Conservation (phyloP, 2,113 vertebrate genomes). For the Talpa occidentalis region DNA sequence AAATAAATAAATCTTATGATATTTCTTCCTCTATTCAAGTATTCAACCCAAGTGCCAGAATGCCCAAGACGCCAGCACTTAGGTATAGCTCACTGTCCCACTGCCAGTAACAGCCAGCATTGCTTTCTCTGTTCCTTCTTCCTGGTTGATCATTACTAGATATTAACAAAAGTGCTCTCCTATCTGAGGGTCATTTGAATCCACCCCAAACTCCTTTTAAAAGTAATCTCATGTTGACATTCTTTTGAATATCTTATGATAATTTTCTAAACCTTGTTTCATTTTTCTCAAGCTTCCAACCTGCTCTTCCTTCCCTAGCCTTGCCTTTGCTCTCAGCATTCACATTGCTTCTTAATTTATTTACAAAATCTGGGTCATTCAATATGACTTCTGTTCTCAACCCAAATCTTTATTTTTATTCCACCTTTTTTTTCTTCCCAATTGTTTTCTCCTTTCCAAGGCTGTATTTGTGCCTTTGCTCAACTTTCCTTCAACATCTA, state of each 20-base stretch:
- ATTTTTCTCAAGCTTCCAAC: not conserved
- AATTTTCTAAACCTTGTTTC: not conserved
- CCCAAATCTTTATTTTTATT: slow-evolving; percentile 7
- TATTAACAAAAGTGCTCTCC: not conserved
- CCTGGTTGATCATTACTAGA: not conserved
- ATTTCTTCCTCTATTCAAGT: not conserved
- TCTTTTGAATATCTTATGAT: not conserved
- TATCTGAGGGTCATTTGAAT: not conserved
- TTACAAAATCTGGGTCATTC: slow-evolving; percentile 29
- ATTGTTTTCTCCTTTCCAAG: not conserved
- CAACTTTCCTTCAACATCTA: slow-evolving; percentile 4
- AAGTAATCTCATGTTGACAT: not conserved
- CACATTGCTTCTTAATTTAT: not conserved
- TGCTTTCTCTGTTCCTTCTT: slow-evolving; percentile 23
- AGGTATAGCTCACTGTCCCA: not conserved
- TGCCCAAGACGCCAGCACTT: not conserved
- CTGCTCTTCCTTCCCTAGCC: not conserved
- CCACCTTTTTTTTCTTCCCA: not conserved
- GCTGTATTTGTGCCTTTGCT: not conserved
- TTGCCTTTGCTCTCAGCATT: not conserved
- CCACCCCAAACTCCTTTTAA: not conserved
- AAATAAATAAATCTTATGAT: slow-evolving; percentile 18
- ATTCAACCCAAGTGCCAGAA: not conserved
- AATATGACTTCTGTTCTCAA: not conserved
- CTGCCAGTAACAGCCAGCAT: not conserved